Evolutionary conservation across 2,113 vertebrate genomes (phyloP), one percentile per base, ranked within the genome.

Genomic region (Ibidorhyncha struthersii): DNA sequence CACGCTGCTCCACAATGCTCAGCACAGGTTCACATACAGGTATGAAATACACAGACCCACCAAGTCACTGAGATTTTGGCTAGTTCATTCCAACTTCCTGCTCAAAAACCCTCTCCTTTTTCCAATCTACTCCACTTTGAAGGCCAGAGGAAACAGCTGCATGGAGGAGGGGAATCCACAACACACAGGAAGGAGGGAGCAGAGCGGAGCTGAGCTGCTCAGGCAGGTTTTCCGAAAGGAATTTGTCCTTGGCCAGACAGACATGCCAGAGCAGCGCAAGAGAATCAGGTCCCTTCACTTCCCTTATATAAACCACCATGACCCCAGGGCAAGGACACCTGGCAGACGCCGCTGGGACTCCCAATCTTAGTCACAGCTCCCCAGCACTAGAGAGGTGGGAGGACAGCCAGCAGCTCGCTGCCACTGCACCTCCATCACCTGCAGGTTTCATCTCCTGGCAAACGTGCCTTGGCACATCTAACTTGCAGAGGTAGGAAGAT

Each of bases 191-290:
- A 97, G 86, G 84, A 98, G 82, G 50, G 53, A 96, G 74, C 79
- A 87, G 89, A 95, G 93, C 26, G 0, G 82, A 91, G 58, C 30
- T 53, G 97, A 97, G 95, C 94, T 98, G 98, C 97, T 96, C 62
- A 87, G 97, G 89, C 98, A 98, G 76, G 98, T 98, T 98, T 97
- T 90, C 86, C 0, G 6, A 93, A 73, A 90, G 91, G 94, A 95
- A 97, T 93, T 91, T 96, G 96, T 97, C 96, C 90, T 95, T 96
- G 95, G 95, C 95, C 85, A 97, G 86, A 85, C 92, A 96, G 94
- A 71, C 90, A 63, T 95, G 95, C 66, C 85, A 91, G 94, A 92
- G 95, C 82, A 97, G 91, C 91, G 52, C 45, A 65, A 59, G 72
- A 94, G 87, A 84, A 87, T 71, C 81, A 69, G n/a, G 86, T 58